Conservation (phyloP, 2,797 vertebrate species). For the Picus viridis region DNA sequence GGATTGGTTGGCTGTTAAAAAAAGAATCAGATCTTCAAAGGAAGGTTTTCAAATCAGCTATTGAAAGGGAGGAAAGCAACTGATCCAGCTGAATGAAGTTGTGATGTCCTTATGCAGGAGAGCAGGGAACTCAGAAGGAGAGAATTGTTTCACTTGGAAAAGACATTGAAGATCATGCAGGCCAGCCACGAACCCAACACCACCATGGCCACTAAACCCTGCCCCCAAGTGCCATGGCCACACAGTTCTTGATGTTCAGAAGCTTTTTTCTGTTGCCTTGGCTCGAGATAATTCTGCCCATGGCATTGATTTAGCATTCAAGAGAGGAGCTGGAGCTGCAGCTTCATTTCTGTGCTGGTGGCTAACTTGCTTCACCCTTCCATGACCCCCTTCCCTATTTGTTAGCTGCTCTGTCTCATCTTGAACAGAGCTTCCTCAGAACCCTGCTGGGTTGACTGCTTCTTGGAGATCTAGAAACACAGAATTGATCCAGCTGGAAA, state of each 20-base stretch:
- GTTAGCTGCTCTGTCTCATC: not conserved
- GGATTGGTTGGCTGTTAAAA: not conserved
- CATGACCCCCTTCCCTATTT: rapidly evolving
- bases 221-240: too few species aligned
- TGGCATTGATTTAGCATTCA: not conserved
- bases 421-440: not conserved
- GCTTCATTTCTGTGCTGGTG: not conserved
- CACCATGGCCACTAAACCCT: too few species aligned
- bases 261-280: not conserved
- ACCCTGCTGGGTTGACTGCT: rapidly evolving
- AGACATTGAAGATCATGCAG: too few species aligned
- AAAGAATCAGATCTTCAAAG: not conserved
- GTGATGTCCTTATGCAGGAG: not conserved
- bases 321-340: not conserved
- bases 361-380: not conserved
- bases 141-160: too few species aligned
- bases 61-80: not conserved
- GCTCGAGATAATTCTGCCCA: not conserved
- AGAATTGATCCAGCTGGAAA: too few species aligned
- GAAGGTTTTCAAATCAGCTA: too few species aligned
- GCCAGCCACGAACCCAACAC: too few species aligned
- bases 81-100: not conserved
- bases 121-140: not conserved
- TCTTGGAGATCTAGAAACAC: not conserved
- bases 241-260: not conserved